Base-by-base conservation (phyloP, 1,140 invertebrate genomes). In the Euwallacea fornicatus region DNA sequence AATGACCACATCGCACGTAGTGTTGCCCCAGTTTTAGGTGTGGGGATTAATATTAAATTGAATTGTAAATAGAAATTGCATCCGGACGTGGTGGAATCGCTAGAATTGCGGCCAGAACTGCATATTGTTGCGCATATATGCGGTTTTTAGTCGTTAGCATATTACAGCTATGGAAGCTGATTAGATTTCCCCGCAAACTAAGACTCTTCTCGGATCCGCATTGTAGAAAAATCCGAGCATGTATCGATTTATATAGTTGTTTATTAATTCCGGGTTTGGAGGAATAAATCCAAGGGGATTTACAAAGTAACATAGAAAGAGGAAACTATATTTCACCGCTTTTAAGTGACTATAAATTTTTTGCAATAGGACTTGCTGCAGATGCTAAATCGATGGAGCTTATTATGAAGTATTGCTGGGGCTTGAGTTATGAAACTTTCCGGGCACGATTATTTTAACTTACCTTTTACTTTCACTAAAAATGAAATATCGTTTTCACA, bases 31-130 rank as follows among this genome's bases (percentile, higher is more conserved):
- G 21, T 33, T 33, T 33, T 33, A 33, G 21, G 21, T 33, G 21
- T 33, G 21, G 55, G 55, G 55, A 58, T 58, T 58, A 58, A 58
- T 58, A 58, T 41, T 58, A 58, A 58, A 58, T 58, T 58, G 55
- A 58, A 58, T 58, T 58, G 55, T 58, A 58, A 58, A 58, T 58
- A 58, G 55, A 33, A 33, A 58, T 58, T 58, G 13, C 55, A 33
- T 15, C 55, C 55, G 55, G 55, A 58, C 55, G 16, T 21, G 55
- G 55, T 13, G 6, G 46, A 33, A 15, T 15, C 16, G 21, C 21
- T 58, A 33, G 13, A 58, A 58, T 41, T 58, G 55, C 55, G 55
- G 55, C 21, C 55, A 15, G n/a, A 10, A 16, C 21, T 58, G 55
- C 13, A 58, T 58, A 58, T 58, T 58, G 55, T 58, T 15, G 55